Evolutionary conservation across 2,113 vertebrate species (phyloP).

Genomic region (Scytalopus superciliaris): DNA sequence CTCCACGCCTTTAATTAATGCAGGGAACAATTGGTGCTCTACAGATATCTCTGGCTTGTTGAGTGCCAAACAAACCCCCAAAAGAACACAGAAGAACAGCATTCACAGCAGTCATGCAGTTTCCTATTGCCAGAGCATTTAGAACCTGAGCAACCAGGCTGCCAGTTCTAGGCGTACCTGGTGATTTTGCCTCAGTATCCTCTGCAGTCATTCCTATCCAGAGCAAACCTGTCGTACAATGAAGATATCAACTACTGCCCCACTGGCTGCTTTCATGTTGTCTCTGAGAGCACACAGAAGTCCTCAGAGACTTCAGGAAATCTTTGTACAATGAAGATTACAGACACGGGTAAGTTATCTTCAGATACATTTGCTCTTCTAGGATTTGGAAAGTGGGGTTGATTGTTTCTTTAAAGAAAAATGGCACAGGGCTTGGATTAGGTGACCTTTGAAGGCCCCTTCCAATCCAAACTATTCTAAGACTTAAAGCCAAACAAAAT

Average conservation of each 20-base stretch:
- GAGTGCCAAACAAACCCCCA: neutral
- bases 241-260: neutral
- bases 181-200: neutral
- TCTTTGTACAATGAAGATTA: neutral
- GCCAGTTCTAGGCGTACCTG: neutral
- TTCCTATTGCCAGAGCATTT: neutral
- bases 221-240: neutral
- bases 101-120: neutral
- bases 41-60: neutral
- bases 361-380: neutral
- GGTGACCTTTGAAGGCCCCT: neutral
- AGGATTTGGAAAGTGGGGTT: neutral
- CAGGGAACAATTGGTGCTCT: neutral
- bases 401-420: neutral
- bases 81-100: neutral
- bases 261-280: neutral
- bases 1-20: neutral
- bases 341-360: neutral
- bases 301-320: neutral
- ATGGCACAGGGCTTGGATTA: neutral
- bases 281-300: neutral
- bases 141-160: neutral
- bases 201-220: neutral
- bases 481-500: neutral
- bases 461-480: neutral